Conservation (phyloP, 2,113 vertebrate genomes). For the Pseudorhombus dupliciocellatus region DNA sequence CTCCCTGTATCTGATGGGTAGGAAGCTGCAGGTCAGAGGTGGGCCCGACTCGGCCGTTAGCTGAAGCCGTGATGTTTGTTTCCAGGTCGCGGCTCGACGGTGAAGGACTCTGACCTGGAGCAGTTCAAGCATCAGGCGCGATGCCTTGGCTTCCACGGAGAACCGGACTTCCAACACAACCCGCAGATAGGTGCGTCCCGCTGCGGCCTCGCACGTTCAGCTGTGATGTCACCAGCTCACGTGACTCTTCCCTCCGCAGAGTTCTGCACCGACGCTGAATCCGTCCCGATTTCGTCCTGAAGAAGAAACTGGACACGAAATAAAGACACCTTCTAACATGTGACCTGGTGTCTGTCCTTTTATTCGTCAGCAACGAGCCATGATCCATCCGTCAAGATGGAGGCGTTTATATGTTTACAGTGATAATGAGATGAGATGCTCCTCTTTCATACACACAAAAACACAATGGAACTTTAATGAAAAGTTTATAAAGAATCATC, state of each 20-base stretch:
- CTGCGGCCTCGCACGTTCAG: background rate
- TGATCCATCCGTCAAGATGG: no score
- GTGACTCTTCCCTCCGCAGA: background rate
- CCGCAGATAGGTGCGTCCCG: conserved; percentile 21
- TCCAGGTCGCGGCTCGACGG: background rate
- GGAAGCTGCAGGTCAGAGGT: background rate
- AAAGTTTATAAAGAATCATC: no score
- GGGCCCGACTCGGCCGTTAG: background rate
- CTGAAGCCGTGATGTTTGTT: background rate
- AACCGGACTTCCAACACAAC: conserved; percentile 35
- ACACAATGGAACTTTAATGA: no score
- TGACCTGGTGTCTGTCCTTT: background rate
- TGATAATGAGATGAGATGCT: no score
- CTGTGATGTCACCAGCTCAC: background rate
- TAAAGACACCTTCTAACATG: background rate
- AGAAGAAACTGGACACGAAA: background rate
- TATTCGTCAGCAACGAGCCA: no score
- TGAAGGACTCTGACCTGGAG: conserved; percentile 45
- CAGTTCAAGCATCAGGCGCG: conserved; percentile 48
- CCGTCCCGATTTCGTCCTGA: background rate
- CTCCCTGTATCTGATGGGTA: conserved; percentile 42
- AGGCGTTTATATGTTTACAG: no score
- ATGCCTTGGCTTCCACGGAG: conserved; percentile 48
- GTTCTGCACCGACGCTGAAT: background rate
- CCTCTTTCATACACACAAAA: no score